phyloP scores from a whole-genome alignment of 2,797 vertebrate genomes.

The Gallinago nigripennis region DNA sequence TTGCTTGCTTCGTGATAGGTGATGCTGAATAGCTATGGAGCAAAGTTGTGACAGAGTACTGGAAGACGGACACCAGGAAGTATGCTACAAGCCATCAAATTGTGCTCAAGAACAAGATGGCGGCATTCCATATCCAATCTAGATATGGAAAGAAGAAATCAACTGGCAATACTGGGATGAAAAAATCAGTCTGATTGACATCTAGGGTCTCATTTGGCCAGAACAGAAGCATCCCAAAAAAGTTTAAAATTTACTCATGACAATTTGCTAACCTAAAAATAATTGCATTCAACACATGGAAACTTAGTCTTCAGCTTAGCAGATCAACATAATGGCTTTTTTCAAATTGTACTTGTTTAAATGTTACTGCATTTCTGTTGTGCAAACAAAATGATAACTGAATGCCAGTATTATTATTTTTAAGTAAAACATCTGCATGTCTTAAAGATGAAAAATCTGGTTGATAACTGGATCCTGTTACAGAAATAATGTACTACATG shows the following conservation, averaged over 20 bases:
- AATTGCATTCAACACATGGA: neutral
- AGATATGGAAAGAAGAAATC: neutral
- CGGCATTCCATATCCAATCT: no score
- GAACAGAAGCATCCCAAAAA: neutral
- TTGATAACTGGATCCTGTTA: neutral
- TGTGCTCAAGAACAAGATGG: neutral
- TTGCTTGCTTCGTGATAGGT: neutral
- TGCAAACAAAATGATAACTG: neutral
- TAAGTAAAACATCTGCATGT: neutral
- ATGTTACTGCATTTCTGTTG: neutral
- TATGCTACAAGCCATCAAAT: neutral
- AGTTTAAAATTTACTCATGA: neutral
- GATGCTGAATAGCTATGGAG: neutral
- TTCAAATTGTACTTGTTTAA: neutral
- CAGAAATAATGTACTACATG: neutral
- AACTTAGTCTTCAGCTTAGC: neutral
- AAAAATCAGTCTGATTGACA: neutral
- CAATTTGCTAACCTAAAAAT: neutral
- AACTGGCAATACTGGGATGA: neutral
- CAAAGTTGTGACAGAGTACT: accelerated
- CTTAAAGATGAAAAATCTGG: neutral
- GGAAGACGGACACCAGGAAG: neutral
- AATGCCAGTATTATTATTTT: neutral
- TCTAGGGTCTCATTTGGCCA: neutral
- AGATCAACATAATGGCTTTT: neutral